These are phyloP conservation scores for Cephonodes hylas DNA, from an alignment of 2,888 invertebrate species.

Conservation along the genomic window DNA sequence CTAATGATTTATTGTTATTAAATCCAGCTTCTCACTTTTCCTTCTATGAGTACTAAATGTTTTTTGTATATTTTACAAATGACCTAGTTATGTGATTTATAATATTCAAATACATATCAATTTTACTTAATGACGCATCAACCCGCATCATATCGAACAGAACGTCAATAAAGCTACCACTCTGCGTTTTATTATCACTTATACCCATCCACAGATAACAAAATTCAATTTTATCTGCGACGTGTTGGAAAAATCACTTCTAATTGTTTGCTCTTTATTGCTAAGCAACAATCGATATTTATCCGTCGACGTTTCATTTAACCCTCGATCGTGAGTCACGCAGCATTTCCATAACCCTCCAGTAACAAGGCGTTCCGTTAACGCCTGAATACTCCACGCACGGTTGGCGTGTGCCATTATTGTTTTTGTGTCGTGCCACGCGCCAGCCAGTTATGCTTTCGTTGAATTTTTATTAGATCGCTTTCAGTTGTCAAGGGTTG, in stretches of 20 bases:
- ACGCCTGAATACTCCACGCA: slow-evolving; percentile 2
- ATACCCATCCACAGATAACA: not conserved
- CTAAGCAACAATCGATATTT: not conserved
- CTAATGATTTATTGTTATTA: too few relatives aligned
- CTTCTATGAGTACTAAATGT: too few relatives aligned
- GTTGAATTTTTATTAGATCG: not conserved
- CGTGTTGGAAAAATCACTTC: not conserved
- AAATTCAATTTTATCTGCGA: not conserved
- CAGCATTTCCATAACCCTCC: slow-evolving; percentile 3
- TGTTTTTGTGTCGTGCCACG: not conserved
- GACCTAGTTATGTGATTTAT: too few relatives aligned
- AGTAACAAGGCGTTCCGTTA: slow-evolving; percentile 15
- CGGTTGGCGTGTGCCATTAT: slow-evolving; percentile 7
- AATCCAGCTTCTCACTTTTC: too few relatives aligned
- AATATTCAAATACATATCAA: too few relatives aligned
- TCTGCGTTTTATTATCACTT: too few relatives aligned
- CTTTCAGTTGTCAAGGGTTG: not conserved
- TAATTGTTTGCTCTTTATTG: not conserved
- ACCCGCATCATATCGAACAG: too few relatives aligned
- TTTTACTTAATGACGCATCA: too few relatives aligned
- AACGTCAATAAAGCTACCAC: too few relatives aligned
- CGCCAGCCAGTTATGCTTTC: not conserved
- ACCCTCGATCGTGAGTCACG: slow-evolving; percentile 7
- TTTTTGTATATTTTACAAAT: too few relatives aligned
- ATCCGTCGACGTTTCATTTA: not conserved